phyloP scores from a whole-genome alignment of 2,888 invertebrate species.

The Callosobruchus maculatus region DNA sequence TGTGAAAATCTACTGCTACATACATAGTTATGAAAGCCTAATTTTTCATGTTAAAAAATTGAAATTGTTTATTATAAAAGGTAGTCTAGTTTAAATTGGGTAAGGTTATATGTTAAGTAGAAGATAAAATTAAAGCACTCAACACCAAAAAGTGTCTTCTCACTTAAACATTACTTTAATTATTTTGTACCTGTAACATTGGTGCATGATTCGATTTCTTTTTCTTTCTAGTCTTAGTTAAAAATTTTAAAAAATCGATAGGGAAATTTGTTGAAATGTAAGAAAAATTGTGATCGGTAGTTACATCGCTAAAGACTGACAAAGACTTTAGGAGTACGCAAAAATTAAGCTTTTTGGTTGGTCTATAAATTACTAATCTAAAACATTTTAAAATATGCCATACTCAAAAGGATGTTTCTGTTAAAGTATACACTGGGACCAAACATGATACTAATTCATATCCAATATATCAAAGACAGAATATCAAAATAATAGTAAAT shows the following conservation, averaged over 20 bases:
- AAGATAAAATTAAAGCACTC: slow-evolving; percentile 16
- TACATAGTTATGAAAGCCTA: neutral
- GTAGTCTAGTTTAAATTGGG: slow-evolving; percentile 24
- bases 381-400: slow-evolving; percentile 43
- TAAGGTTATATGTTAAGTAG: slow-evolving; percentile 18
- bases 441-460: slow-evolving; percentile 45
- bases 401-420: slow-evolving; percentile 28
- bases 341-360: slow-evolving; percentile 7
- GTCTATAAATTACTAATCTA: slow-evolving; percentile 1
- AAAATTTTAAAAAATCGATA: slow-evolving; percentile 29
- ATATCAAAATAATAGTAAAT: slow-evolving; percentile 36
- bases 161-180: slow-evolving; percentile 27
- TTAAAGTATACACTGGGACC: slow-evolving; percentile 46
- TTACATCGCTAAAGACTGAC: slow-evolving; percentile 45
- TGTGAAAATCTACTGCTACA: neutral
- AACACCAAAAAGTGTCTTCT: slow-evolving; percentile 50
- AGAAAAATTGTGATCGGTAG: slow-evolving; percentile 41
- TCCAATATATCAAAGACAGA: slow-evolving; percentile 44
- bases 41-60: neutral
- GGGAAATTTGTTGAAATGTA: slow-evolving; percentile 24
- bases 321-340: slow-evolving; percentile 30
- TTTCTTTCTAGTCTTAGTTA: slow-evolving; percentile 6
- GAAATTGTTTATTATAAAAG: neutral
- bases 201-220: slow-evolving; percentile 27
- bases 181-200: slow-evolving; percentile 28